A percentile compares a stretch with the other conserved stretches of the same genome.
phyloP scores from a whole-genome alignment of 2,113 vertebrate species.

The Vulpes lagopus region DNA sequence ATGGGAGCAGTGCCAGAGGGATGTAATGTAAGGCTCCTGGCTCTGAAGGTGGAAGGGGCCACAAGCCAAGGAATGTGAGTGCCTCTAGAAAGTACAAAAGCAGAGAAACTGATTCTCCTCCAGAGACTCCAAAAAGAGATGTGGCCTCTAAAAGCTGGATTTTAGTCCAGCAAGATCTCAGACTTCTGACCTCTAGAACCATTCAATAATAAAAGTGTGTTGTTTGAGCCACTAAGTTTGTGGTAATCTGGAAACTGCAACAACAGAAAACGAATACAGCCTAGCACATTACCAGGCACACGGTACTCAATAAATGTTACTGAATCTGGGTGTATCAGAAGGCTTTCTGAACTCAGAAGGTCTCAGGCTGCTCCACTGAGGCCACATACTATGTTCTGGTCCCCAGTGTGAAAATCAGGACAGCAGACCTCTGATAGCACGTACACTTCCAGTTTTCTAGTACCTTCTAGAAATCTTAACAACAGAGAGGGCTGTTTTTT shows the following conservation, averaged over 20 bases:
- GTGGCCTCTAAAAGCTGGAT: too few species aligned
- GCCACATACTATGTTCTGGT: neutral
- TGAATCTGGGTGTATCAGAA: neutral
- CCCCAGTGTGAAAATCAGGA: neutral
- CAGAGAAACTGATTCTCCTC: neutral
- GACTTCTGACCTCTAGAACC: neutral
- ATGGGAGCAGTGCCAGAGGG: rapidly evolving
- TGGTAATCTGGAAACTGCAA: neutral
- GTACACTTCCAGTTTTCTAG: neutral
- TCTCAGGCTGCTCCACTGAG: neutral
- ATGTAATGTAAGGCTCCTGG: rapidly evolving
- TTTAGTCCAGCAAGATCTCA: neutral
- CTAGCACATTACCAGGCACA: neutral
- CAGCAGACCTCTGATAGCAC: neutral
- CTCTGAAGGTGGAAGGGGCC: neutral
- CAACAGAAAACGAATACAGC: neutral
- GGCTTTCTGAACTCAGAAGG: neutral
- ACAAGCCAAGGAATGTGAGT: rapidly evolving
- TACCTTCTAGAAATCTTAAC: neutral
- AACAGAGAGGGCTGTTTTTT: neutral
- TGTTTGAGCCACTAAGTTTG: neutral
- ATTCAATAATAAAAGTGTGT: rapidly evolving
- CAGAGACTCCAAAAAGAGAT: neutral
- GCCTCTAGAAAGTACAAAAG: rapidly evolving
- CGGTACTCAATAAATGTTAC: neutral